Evolutionary conservation across 92 coral and sea anemone species (phyloP).

Genomic region (Porites evermanni): DNA sequence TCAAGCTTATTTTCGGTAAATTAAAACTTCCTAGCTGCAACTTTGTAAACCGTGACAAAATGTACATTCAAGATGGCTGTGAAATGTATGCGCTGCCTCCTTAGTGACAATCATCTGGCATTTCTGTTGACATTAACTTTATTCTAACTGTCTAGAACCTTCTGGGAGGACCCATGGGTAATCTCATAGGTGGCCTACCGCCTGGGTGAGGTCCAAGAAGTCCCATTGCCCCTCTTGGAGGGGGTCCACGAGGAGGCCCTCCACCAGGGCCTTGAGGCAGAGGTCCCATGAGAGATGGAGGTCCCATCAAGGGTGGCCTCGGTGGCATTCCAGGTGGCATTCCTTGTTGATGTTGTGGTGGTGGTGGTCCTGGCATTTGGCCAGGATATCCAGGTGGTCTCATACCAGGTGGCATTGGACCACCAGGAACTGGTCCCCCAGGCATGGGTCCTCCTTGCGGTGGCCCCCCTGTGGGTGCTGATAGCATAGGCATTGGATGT

Average conservation of each 20-base stretch:
- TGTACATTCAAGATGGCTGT: no score
- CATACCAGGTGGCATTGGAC: slow-evolving; percentile 51
- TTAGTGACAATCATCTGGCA: slow-evolving; percentile 23
- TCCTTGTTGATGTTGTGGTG: slow-evolving; percentile 71
- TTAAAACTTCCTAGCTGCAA: no score
- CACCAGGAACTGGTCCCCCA: slow-evolving; percentile 42
- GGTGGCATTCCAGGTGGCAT: slow-evolving; percentile 82
- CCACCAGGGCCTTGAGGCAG: slow-evolving; percentile 56
- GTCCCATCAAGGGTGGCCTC: slow-evolving; percentile 75
- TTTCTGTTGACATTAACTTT: slow-evolving; percentile 1
- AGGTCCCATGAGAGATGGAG: slow-evolving; percentile 56
- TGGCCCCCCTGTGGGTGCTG: slow-evolving; percentile 62
- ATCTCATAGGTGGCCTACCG: slow-evolving; percentile 63
- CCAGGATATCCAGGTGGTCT: slow-evolving; percentile 65
- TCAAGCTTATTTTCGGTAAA: background rate
- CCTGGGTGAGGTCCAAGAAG: slow-evolving; percentile 71
- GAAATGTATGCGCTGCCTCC: no score
- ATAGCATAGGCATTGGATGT: slow-evolving; percentile 47
- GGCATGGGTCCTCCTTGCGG: slow-evolving; percentile 58
- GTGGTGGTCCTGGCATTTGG: slow-evolving; percentile 64
- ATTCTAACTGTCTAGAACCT: slow-evolving; percentile 28
- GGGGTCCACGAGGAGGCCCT: slow-evolving; percentile 51
- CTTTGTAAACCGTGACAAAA: no score
- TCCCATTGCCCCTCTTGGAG: slow-evolving; percentile 48
- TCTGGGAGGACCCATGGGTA: slow-evolving; percentile 64